Evolutionary conservation across 2,888 invertebrate genomes (phyloP), one percentile per base, ranked within the genome.

Genomic region (Drosophila prolongata): DNA sequence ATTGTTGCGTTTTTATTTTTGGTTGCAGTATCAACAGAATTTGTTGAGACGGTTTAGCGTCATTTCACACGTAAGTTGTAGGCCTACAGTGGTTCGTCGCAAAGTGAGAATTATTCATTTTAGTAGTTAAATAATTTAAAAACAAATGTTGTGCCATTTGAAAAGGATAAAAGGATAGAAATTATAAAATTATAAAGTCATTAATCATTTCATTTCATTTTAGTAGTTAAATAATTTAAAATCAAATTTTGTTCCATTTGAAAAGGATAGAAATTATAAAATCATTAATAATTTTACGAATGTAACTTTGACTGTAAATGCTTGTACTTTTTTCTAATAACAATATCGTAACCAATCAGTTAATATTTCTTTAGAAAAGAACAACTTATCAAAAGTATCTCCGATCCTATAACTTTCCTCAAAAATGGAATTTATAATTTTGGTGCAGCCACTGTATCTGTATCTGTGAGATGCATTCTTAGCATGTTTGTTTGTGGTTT

Each of bases 21-120:
- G 62, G 27, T 58, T 67, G 47, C 68, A 69, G 75, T 88, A 79
- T 75, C 77, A 82, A 66, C 79, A 72, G 64, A 73, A 50, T 72
- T 75, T 62, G 76, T 75, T 65, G 46, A 47, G 66, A 52, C 74
- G 52, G 83, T 75, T 88, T 88, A 74, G 87, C 79, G 72, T 82
- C 87, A 59, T 47, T 88, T 86, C 82, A 79, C 89, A 88, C 82
- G 84, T 81, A 76, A 77, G 69, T 57, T 74, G 66, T 70, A 67
- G 61, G 53, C 54, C 61, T 69, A 86, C 59, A 69, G 70, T 82
- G 54, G 40, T 6, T 53, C 59, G 27, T 43, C 46, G 59, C 57
- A 37, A 27, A 42, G 11, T 11, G 24, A n/a, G 13, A 38, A 9
- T 66, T 11, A 47, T 3, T 14, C 1, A 60, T 30, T 49, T 30